Conservation (phyloP, 92 coral and sea anemone genomes). For the Siderastrea siderea region DNA sequence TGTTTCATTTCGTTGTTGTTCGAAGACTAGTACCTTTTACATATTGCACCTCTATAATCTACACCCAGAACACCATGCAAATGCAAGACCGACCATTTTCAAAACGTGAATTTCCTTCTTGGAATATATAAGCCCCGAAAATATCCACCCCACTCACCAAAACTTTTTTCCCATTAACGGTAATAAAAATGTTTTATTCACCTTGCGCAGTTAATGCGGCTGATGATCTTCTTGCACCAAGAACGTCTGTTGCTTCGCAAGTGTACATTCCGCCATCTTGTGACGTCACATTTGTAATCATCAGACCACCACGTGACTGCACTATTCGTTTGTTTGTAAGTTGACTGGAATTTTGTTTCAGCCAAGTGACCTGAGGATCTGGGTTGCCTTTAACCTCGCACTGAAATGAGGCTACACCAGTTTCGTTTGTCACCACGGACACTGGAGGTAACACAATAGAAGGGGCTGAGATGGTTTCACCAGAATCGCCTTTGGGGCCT, state of each 20-base stretch:
- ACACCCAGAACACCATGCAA: too few relatives aligned
- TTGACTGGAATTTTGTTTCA: conserved; percentile 20
- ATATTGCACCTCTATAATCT: too few relatives aligned
- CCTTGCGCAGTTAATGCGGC: conserved; percentile 67
- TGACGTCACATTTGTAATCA: conserved; percentile 46
- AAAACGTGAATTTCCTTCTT: too few relatives aligned
- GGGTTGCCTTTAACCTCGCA: conserved; percentile 76
- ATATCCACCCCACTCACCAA: too few relatives aligned
- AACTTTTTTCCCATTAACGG: too few relatives aligned
- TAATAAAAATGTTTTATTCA: background rate
- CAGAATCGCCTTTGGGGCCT: conserved; percentile 78
- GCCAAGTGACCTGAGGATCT: conserved; percentile 72
- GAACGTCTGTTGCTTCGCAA: conserved; percentile 54
- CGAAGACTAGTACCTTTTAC: too few relatives aligned
- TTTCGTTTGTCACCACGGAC: conserved; percentile 49
- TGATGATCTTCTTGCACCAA: conserved; percentile 59
- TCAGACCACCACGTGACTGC: conserved; percentile 46
- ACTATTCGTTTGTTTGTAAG: conserved; percentile 29
- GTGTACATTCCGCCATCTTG: conserved; percentile 66
- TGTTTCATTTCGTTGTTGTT: too few relatives aligned
- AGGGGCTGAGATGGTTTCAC: conserved; percentile 70
- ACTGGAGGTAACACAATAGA: conserved; percentile 50
- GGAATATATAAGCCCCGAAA: too few relatives aligned
- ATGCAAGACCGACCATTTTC: too few relatives aligned
- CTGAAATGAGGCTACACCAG: conserved; percentile 47